These are phyloP conservation scores for Megathymus violae DNA, from an alignment of 1,140 invertebrate genomes.

Conservation along the genomic window DNA sequence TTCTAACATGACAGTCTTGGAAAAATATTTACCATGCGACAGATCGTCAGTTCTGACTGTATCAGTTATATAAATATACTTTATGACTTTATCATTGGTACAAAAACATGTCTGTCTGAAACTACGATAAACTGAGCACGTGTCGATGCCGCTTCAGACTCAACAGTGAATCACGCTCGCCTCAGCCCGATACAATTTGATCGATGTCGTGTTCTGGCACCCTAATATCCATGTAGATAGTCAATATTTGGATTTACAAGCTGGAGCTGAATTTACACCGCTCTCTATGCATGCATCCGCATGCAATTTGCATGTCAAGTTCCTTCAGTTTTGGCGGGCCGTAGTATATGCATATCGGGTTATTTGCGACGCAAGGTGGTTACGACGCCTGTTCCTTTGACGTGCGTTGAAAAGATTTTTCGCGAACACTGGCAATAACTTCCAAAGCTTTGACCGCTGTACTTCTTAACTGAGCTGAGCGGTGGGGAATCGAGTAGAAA, in stretches of 20 bases:
- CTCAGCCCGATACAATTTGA: slow-evolving; percentile 20
- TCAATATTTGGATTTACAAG: slow-evolving; percentile 35
- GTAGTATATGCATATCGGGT: slow-evolving; percentile 33
- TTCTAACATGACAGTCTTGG: too few species aligned
- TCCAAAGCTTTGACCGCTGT: too few species aligned
- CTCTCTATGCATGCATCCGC: slow-evolving; percentile 35
- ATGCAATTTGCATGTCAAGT: slow-evolving; percentile 35
- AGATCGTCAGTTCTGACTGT: too few species aligned
- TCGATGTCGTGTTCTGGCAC: slow-evolving; percentile 24
- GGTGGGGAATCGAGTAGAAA: too few species aligned
- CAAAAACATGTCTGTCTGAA: too few species aligned
- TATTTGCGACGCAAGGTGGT: slow-evolving; percentile 17
- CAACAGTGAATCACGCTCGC: slow-evolving; percentile 12
- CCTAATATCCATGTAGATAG: slow-evolving; percentile 35
- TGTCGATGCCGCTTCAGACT: background rate
- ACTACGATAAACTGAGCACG: too few species aligned
- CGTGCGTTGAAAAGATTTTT: slow-evolving; percentile 6
- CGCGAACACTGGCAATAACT: background rate
- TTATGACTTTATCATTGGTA: too few species aligned
- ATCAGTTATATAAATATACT: too few species aligned
- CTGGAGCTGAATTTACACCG: slow-evolving; percentile 31
- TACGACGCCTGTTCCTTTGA: slow-evolving; percentile 21
- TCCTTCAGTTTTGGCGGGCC: slow-evolving; percentile 29
- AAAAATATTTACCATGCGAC: too few species aligned
- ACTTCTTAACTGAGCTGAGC: too few species aligned